Evolutionary conservation across 2,888 invertebrate genomes (phyloP), one percentile per base, ranked within the genome.

Genomic region (Melinaea marsaeus): DNA sequence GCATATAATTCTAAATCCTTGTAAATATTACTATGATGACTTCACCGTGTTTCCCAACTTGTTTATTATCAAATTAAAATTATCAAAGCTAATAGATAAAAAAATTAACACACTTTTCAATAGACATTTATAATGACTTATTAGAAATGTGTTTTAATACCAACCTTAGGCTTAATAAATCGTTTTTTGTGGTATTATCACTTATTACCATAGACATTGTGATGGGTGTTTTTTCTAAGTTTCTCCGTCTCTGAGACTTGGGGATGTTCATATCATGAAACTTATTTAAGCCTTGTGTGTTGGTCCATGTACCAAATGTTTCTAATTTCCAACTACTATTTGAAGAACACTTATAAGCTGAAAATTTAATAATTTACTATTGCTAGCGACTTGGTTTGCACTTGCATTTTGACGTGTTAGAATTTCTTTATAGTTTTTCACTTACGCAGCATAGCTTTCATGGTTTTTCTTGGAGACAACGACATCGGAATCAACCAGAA

Each of bases 401-500:
- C 7, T 6, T n/a, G 1, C 0, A 48, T 11, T 22, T 7, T 3
- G 22, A 13, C 11, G 11, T 11, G 3, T n/a, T 48, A 42, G 9
- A 9, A 3, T 9, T 6, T 9, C 2, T 42, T 42, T 9, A 42
- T 6, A 9, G 11, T 42, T 42, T 42, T 42, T 42, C 1, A 66
- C 63, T 59, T 59, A 66, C 66, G 34, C 34, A 63, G 35, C 4
- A 54, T 55, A 63, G 37, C 37, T 9, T 13, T 9, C 35, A 7
- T 22, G 34, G 35, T 61, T 64, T 60, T 72, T 72, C 57, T 75
- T 69, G 4, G 80, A 69, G 11, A 84, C 37, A 11, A 83, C 72
- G n/a, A 86, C 76, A 66, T 87, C 81, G 3, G 87, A 80, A 73
- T 86, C 81, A n/a, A 78, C 63, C 2, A 79, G 69, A 62, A 87